A percentile compares a stretch with the other conserved stretches of the same genome.
These are phyloP conservation scores for Limenitis arthemis DNA, from an alignment of 2,888 invertebrate genomes.

Conservation along the genomic window DNA sequence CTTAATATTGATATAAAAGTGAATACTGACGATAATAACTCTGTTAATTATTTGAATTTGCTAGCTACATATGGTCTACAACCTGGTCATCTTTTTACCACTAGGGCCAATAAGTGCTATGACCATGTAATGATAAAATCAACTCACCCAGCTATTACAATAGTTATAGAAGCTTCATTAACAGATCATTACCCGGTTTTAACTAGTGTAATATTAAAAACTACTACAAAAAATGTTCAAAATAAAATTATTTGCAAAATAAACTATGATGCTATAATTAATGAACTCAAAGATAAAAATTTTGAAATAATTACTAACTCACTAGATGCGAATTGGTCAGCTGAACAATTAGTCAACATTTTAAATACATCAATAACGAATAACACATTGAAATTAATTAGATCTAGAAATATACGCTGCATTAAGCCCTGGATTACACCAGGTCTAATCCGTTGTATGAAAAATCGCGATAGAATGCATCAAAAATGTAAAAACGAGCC, in stretches of 20 bases:
- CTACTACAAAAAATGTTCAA: background rate
- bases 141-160: background rate
- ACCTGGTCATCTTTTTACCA: conserved; percentile 4
- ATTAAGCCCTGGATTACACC: background rate
- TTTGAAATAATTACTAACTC: background rate
- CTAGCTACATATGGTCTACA: conserved; percentile 13
- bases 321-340: background rate
- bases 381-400: background rate
- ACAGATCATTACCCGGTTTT: conserved; percentile 15
- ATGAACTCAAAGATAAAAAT: background rate
- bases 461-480: background rate
- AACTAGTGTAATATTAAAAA: background rate
- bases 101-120: conserved; percentile 6
- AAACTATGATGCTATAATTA: background rate
- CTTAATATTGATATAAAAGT: conserved; percentile 17
- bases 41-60: conserved; percentile 13
- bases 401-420: background rate
- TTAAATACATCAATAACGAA: background rate
- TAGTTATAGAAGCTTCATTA: conserved; percentile 6
- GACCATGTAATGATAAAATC: conserved; percentile 17
- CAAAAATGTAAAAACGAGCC: background rate
- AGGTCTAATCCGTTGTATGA: background rate
- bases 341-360: background rate
- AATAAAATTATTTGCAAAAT: background rate
- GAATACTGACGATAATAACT: conserved; percentile 2